A percentile compares a stretch with the other conserved stretches of the same genome.
phyloP scores from a whole-genome alignment of 2,113 vertebrate species.

The Formicarius rufipectus region DNA sequence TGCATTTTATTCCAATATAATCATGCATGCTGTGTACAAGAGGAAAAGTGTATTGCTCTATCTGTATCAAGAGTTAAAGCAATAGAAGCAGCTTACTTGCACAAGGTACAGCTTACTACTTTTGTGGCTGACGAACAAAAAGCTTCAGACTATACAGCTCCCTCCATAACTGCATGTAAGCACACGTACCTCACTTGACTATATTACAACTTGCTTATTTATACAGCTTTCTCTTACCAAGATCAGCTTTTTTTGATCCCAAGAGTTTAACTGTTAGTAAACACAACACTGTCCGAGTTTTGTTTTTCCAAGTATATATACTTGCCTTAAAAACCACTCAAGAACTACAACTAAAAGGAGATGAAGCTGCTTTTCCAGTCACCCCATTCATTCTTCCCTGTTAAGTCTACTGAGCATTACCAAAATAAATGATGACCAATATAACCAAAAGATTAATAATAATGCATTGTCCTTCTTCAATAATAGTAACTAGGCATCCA shows the following conservation, averaged over 20 bases:
- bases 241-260: neutral
- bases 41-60: neutral
- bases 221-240: neutral
- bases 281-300: neutral
- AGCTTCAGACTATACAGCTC: neutral
- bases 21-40: neutral
- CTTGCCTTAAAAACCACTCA: neutral
- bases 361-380: neutral
- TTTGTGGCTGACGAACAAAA: neutral
- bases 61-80: neutral
- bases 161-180: neutral
- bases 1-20: neutral
- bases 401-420: neutral
- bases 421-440: neutral
- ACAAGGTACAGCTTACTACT: neutral
- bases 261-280: neutral
- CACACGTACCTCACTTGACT: neutral
- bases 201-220: neutral
- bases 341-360: neutral
- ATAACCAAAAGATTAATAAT: neutral
- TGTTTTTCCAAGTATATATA: neutral
- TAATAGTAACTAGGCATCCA: neutral
- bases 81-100: neutral
- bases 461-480: neutral
- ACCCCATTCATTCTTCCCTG: neutral